Percentiles rank a stretch among this genome's conserved stretches.
phyloP scores from a whole-genome alignment of 2,888 invertebrate species.

The Taenaris catops region DNA sequence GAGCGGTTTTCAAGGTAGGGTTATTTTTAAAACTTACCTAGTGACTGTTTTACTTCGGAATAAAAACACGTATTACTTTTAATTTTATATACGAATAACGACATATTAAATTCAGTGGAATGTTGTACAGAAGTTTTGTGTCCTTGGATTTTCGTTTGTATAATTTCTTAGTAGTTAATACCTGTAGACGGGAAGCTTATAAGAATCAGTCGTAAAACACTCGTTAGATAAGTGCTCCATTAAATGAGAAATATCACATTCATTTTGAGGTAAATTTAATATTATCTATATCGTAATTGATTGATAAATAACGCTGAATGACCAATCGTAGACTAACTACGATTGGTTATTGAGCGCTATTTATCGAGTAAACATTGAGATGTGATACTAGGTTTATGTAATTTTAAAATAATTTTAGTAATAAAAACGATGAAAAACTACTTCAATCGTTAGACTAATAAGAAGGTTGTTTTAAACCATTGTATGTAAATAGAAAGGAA shows the following conservation, averaged over 20 bases:
- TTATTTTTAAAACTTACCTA: constrained; percentile 3
- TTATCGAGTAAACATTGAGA: too few species aligned
- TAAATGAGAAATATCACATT: constrained; percentile 3
- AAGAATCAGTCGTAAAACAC: constrained; percentile 22
- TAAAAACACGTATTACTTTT: neutral
- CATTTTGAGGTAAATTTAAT: too few species aligned
- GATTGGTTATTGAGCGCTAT: too few species aligned
- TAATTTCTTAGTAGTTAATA: constrained; percentile 10
- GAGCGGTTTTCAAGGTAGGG: constrained; percentile 9
- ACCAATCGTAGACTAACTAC: too few species aligned
- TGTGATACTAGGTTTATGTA: too few species aligned
- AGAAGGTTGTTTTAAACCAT: too few species aligned
- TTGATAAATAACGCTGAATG: too few species aligned
- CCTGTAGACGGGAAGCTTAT: constrained; percentile 20
- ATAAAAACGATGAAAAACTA: too few species aligned
- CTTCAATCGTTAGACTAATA: too few species aligned
- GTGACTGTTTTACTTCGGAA: neutral
- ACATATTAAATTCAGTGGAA: neutral
- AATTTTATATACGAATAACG: neutral
- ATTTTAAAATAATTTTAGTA: too few species aligned
- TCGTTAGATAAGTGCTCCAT: constrained; percentile 3
- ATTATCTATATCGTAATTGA: too few species aligned
- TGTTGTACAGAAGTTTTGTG: neutral
- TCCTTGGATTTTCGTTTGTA: constrained; percentile 9
- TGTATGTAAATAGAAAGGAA: too few species aligned